These are phyloP conservation scores for Phymastichus coffea DNA, from an alignment of 1,140 invertebrate genomes.

Conservation along the genomic window DNA sequence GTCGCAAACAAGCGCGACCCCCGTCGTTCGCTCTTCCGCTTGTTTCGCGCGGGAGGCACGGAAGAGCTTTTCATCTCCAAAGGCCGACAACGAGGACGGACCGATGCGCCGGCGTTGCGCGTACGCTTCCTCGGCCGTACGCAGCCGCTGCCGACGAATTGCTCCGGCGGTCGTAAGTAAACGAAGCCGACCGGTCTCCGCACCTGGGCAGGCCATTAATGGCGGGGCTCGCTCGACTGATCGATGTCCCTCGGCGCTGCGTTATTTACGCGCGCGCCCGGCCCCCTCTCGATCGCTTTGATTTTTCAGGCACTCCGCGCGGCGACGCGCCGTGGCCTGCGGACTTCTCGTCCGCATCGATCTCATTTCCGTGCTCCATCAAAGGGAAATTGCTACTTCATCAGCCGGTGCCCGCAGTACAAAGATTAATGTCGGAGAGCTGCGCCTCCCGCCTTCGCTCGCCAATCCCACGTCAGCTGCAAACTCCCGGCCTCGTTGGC, in stretches of 20 bases:
- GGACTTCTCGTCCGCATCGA: too few species aligned
- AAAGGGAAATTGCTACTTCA: conserved; percentile 46
- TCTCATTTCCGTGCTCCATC: conserved; percentile 42
- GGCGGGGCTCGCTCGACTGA: conserved; percentile 1
- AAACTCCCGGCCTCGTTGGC: conserved; percentile 26
- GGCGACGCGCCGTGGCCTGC: too few species aligned
- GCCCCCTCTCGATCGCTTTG: background rate
- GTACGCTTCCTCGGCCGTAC: background rate
- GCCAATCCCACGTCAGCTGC: conserved; percentile 37
- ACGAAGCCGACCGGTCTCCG: background rate
- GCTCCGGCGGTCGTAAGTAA: conserved; percentile 19
- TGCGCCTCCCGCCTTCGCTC: too few species aligned
- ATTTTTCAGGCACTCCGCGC: too few species aligned
- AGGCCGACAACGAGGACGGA: too few species aligned
- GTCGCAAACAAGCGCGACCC: too few species aligned
- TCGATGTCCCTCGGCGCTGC: too few species aligned
- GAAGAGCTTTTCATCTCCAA: too few species aligned
- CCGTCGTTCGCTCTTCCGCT: too few species aligned
- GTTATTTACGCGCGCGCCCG: conserved; percentile 1
- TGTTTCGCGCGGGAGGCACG: too few species aligned
- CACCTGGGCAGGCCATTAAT: background rate
- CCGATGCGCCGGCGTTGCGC: too few species aligned
- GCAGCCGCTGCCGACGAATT: conserved; percentile 20
- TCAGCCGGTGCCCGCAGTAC: conserved; percentile 41
- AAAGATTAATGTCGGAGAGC: conserved; percentile 46